phyloP scores from a whole-genome alignment of 2,113 vertebrate species.

The Vanacampus margaritifer region DNA sequence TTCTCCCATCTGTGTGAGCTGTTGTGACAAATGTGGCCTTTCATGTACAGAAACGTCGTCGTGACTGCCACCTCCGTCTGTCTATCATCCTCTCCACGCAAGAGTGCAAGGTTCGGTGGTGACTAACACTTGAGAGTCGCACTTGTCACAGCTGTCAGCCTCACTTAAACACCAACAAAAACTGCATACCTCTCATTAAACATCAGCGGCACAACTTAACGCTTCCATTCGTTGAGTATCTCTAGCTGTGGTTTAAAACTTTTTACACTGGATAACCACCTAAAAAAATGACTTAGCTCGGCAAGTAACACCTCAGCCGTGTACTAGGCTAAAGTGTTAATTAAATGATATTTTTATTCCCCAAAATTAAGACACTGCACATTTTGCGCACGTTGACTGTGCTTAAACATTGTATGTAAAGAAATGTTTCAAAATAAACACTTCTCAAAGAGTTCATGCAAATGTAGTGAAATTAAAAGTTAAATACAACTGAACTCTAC shows the following conservation, averaged over 20 bases:
- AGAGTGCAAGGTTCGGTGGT: background rate
- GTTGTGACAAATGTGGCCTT: background rate
- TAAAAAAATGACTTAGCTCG: background rate
- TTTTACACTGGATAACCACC: background rate
- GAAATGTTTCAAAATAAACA: no score
- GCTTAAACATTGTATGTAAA: no score
- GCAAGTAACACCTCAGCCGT: background rate
- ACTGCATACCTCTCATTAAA: constrained; percentile 35
- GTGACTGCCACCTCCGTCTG: background rate
- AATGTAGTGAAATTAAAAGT: no score
- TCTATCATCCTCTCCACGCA: background rate
- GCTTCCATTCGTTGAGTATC: background rate
- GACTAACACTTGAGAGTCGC: constrained; percentile 18
- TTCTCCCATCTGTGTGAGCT: no score
- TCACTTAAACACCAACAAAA: constrained; percentile 27
- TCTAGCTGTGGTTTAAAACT: background rate
- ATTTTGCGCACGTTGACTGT: no score
- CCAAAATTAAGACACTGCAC: no score
- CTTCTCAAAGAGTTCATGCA: no score
- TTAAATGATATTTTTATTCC: no score
- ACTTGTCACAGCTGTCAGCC: constrained; percentile 42
- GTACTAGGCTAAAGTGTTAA: no score
- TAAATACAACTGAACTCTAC: no score
- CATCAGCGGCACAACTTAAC: constrained; percentile 30
- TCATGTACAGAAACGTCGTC: background rate